Base-by-base conservation (phyloP, 2,888 invertebrate species). In the Pecten maximus region DNA sequence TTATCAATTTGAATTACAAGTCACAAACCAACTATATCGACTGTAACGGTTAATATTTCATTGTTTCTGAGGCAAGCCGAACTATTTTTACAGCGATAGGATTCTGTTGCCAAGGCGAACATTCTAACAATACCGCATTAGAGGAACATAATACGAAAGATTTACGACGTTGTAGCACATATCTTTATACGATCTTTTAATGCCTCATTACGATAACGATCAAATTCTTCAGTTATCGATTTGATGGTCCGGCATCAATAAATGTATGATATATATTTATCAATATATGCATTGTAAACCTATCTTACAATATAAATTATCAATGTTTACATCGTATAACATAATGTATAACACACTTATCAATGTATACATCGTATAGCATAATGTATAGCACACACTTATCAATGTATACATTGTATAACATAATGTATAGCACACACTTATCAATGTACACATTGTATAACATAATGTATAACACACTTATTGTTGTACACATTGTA, bases 1-100 rank as follows among this genome's bases (percentile, higher is more conserved):
- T 74, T 74, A 74, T 74, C 74, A 74, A 74, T 74, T 74, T 74
- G 74, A 74, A 74, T 74, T 74, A 74, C 74, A 74, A 74, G 74
- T 74, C 74, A 74, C 28, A 74, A 35, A 74, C 35, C 10, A 10
- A 74, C 74, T 74, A 0, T 15, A 28, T 74, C 74, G 74, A 35
- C 28, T 74, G 74, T 35, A 74, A 74, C 35, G 74, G 28, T 74
- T 74, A 74, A 74, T 74, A 74, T 74, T 74, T 74, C 28, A 74
- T 74, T 74, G 74, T 74, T 74, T 74, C 74, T 35, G 28, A 74
- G 74, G 35, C 74, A 74, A 35, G 35, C 8, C 74, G 74, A 60
- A 74, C 74, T 74, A 74, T 74, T 74, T 74, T 35, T 74, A 28
- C 35, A 74, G 28, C 74, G 8, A 8, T 74, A 28, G 28, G 74